These are phyloP conservation scores for Allophyes oxyacanthae DNA, from an alignment of 2,888 invertebrate genomes.

Conservation along the genomic window DNA sequence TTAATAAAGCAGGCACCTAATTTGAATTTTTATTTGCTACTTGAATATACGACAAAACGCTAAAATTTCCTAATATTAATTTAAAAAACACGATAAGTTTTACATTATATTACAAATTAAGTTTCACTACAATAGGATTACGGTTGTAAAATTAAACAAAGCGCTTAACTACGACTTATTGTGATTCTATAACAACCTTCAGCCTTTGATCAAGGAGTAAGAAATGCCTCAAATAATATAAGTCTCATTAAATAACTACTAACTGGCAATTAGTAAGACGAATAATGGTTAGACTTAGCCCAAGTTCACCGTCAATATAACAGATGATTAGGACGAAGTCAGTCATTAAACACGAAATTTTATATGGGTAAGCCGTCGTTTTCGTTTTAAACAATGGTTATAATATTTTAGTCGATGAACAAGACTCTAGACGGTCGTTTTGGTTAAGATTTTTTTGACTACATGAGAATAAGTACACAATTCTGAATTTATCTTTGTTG, in stretches of 20 bases:
- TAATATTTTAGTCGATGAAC: no score
- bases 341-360: no score
- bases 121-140: background rate
- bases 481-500: no score
- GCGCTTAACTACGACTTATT: background rate
- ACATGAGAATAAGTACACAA: no score
- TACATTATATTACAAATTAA: background rate
- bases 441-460: no score
- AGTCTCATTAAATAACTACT: background rate
- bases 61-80: background rate
- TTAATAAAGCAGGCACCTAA: slow-evolving; percentile 12
- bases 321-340: no score
- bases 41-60: slow-evolving; percentile 7
- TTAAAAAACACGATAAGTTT: slow-evolving; percentile 13
- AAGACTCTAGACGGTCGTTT: no score
- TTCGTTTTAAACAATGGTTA: no score
- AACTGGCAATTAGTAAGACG: background rate
- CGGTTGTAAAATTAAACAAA: background rate
- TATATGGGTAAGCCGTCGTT: no score
- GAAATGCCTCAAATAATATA: background rate
- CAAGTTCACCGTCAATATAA: no score
- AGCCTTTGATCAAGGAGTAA: background rate
- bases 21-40: slow-evolving; percentile 23
- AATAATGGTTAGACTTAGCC: background rate
- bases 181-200: slow-evolving; percentile 1